These are phyloP conservation scores for Parazoanthus swiftii DNA, from an alignment of 92 coral and sea anemone species.

Conservation along the genomic window DNA sequence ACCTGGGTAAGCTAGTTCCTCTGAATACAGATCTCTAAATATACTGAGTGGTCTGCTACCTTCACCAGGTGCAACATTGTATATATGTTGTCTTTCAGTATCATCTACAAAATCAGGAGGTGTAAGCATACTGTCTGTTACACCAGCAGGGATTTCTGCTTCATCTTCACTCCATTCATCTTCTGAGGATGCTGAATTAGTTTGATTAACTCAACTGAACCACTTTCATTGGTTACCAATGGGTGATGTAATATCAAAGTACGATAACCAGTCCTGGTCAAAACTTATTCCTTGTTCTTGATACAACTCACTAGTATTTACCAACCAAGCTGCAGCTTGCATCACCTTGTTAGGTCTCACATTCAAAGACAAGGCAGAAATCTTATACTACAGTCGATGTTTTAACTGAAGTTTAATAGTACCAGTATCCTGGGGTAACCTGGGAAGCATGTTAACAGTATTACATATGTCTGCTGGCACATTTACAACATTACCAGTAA, in stretches of 20 bases:
- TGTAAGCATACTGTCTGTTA: constrained; percentile 41
- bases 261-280: neutral
- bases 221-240: neutral
- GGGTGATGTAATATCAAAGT: neutral
- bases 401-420: constrained; percentile 35
- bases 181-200: neutral
- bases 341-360: constrained; percentile 37
- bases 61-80: constrained; percentile 40
- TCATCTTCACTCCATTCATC: constrained; percentile 48
- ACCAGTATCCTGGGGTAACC: constrained; percentile 22
- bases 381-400: constrained; percentile 28
- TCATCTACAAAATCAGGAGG: constrained; percentile 38
- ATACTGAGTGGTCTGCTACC: constrained; percentile 30
- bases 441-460: constrained; percentile 29
- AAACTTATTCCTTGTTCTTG: constrained; percentile 3
- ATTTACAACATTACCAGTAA: constrained; percentile 42
- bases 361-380: constrained; percentile 17
- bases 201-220: neutral
- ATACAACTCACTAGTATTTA: constrained; percentile 8
- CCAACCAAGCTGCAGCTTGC: constrained; percentile 33
- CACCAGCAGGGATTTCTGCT: constrained; percentile 47
- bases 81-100: constrained; percentile 27
- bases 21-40: constrained; percentile 1
- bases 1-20: constrained; percentile 35
- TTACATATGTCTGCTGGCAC: constrained; percentile 49